Percentiles rank a stretch among this genome's conserved stretches.
These are phyloP conservation scores for Nycteola revayana DNA, from an alignment of 2,888 invertebrate species.

Conservation along the genomic window DNA sequence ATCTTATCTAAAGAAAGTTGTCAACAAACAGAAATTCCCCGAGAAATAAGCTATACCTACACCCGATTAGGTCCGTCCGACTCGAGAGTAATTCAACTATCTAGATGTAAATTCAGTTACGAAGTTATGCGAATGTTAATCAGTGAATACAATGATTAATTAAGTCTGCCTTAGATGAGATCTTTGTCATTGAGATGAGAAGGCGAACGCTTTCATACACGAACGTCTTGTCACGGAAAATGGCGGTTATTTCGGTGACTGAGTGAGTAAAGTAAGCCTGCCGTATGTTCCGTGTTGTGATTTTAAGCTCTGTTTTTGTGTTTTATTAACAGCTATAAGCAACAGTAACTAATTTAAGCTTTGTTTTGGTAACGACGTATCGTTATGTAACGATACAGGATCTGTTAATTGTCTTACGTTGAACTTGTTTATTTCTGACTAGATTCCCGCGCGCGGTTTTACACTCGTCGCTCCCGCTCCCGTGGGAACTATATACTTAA, in stretches of 20 bases:
- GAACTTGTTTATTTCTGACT: too few relatives aligned
- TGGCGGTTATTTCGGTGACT: slow-evolving; percentile 39
- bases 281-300: slow-evolving; percentile 23
- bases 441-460: too few relatives aligned
- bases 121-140: slow-evolving; percentile 65
- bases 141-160: slow-evolving; percentile 76
- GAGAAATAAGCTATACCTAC: not conserved
- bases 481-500: too few relatives aligned
- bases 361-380: too few relatives aligned
- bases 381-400: too few relatives aligned
- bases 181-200: slow-evolving; percentile 77
- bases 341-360: too few relatives aligned
- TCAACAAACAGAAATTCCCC: not conserved
- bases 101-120: slow-evolving; percentile 71
- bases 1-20: not conserved
- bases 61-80: slow-evolving; percentile 15
- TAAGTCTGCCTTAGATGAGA: slow-evolving; percentile 59
- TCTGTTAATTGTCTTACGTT: too few relatives aligned
- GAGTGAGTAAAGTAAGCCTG: slow-evolving; percentile 24
- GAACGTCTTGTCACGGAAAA: slow-evolving; percentile 42
- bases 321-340: too few relatives aligned
- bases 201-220: slow-evolving; percentile 56
- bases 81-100: slow-evolving; percentile 52
- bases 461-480: too few relatives aligned
- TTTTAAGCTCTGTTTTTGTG: slow-evolving; percentile 6